Percentiles rank a stretch among this genome's conserved stretches.
Evolutionary conservation across 2,113 vertebrate species (phyloP).

Genomic region (Festucalex cinctus): DNA sequence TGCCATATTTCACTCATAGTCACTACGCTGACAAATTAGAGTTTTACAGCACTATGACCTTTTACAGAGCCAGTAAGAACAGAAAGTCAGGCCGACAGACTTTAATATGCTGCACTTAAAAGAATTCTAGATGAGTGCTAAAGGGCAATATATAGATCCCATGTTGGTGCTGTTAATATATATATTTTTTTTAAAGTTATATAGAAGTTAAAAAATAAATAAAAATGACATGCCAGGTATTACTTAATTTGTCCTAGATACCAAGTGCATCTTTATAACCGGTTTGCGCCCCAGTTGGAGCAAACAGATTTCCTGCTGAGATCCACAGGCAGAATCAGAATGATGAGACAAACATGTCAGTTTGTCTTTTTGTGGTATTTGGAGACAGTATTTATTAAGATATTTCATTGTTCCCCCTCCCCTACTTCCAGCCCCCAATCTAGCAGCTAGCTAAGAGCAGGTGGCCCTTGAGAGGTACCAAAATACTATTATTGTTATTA

Average conservation of each 20-base stretch:
- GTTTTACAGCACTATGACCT: background rate
- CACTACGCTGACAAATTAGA: background rate
- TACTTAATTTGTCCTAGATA: background rate
- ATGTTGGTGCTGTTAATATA: no score
- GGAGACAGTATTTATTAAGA: background rate
- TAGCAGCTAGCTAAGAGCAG: background rate
- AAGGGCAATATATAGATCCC: background rate
- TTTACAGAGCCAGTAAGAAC: background rate
- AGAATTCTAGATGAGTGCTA: background rate
- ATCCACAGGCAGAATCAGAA: background rate
- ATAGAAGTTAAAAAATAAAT: background rate
- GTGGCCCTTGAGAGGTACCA: background rate
- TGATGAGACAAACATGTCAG: background rate
- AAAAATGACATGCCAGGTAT: background rate
- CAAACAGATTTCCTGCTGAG: background rate
- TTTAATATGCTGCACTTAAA: background rate
- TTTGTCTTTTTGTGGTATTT: slow-evolving; percentile 4
- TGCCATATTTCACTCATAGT: background rate
- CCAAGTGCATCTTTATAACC: background rate
- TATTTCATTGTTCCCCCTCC: background rate
- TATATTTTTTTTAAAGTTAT: background rate
- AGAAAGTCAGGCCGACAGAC: background rate
- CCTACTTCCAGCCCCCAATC: background rate
- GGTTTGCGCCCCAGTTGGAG: background rate
- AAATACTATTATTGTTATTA: background rate